Percentiles rank a stretch among this genome's conserved stretches.
Conservation (phyloP, 2,113 vertebrate genomes). For the Esox niger region DNA sequence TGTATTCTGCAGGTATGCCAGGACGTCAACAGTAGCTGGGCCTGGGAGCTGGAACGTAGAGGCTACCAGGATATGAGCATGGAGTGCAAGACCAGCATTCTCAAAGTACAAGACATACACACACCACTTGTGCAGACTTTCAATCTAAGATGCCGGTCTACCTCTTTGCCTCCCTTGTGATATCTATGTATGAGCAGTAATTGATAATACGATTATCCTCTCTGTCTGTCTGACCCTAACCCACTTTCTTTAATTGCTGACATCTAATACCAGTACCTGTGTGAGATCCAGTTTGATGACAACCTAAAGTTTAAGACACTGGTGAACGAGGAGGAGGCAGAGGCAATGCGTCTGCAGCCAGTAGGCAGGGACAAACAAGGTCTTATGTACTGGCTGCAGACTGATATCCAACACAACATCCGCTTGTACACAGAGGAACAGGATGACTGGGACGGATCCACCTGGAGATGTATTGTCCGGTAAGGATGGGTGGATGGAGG, state of each 20-base stretch:
- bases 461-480: constrained; percentile 96
- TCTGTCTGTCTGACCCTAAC: neutral
- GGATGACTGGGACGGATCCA: constrained; percentile 92
- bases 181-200: neutral
- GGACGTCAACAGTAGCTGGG: constrained; percentile 95
- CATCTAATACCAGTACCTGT: constrained; percentile 91
- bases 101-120: constrained; percentile 79
- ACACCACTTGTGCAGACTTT: neutral
- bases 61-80: constrained; percentile 93
- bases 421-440: constrained; percentile 96
- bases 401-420: constrained; percentile 95
- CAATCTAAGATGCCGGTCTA: no score
- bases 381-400: constrained; percentile 94
- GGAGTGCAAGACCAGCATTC: constrained; percentile 92
- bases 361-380: constrained; percentile 90
- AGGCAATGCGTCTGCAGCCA: constrained; percentile 93
- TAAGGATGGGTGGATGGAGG: constrained; percentile 32
- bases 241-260: neutral
- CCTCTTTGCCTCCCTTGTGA: neutral
- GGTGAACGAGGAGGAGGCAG: constrained; percentile 93
- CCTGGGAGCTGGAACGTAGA: constrained; percentile 98
- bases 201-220: neutral
- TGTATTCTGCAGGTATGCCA: constrained; percentile 84
- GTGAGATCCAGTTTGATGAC: constrained; percentile 98
- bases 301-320: constrained; percentile 96